phyloP scores from a whole-genome alignment of 2,113 vertebrate genomes.

The Hemiprocne comata region DNA sequence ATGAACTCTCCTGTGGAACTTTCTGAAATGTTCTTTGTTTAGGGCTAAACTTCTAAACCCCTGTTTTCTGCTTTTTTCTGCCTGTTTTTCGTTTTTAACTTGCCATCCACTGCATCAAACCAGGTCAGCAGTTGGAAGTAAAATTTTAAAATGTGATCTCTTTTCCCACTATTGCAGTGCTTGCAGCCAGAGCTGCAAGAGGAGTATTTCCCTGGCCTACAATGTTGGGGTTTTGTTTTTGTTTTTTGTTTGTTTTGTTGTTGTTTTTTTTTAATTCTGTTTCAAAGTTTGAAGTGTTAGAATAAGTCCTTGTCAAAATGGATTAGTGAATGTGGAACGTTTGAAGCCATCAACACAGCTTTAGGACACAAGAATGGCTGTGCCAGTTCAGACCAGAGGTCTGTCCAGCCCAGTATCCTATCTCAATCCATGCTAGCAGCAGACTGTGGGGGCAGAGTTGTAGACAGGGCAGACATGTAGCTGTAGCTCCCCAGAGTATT shows the following conservation, averaged over 20 bases:
- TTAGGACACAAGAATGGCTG: background rate
- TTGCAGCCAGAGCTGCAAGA: background rate
- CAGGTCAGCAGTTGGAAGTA: background rate
- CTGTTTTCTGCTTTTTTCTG: background rate
- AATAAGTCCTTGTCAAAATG: constrained; percentile 41
- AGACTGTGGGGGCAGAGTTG: background rate
- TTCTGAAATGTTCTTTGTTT: background rate
- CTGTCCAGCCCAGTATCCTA: background rate
- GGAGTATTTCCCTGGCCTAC: background rate
- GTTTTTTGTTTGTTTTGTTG: too few species aligned
- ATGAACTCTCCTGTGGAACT: background rate
- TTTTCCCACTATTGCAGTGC: background rate
- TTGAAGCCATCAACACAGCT: background rate
- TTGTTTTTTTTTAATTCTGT: background rate
- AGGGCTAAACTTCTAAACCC: background rate
- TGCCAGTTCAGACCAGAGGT: background rate
- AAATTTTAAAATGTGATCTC: background rate
- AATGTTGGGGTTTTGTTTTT: background rate
- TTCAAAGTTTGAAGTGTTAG: background rate
- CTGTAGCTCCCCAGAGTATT: background rate
- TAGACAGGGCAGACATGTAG: background rate
- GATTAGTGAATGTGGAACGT: background rate
- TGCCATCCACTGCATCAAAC: background rate
- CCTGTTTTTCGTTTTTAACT: background rate
- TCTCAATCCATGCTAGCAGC: background rate